phyloP scores from a whole-genome alignment of 2,113 vertebrate species.

The Psephotus haematonotus region DNA sequence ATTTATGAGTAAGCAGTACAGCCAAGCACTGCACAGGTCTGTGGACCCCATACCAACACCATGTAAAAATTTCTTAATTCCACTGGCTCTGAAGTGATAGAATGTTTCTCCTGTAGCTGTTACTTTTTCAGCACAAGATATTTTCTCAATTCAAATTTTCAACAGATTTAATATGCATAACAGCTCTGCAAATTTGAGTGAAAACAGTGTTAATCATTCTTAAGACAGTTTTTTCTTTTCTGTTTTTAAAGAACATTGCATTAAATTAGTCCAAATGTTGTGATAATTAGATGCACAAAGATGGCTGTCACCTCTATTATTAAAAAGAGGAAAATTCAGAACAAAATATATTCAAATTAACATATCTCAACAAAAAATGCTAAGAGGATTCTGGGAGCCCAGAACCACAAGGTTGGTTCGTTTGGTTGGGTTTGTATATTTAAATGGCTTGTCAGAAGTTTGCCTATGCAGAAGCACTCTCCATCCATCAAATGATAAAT shows the following conservation, averaged over 20 bases:
- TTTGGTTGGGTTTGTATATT: not conserved
- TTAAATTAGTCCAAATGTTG: not conserved
- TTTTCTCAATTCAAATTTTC: not conserved
- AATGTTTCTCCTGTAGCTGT: not conserved
- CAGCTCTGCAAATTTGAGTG: not conserved
- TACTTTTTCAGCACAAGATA: not conserved
- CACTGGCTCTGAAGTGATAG: not conserved
- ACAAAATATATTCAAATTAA: not conserved
- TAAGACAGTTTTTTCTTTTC: not conserved
- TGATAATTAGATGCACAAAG: not conserved
- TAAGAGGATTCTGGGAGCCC: not conserved
- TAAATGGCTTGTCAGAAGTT: not conserved
- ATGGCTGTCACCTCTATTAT: not conserved
- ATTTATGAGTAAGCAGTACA: not conserved
- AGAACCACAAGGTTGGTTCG: not conserved
- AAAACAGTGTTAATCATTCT: not conserved
- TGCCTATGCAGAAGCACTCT: not conserved
- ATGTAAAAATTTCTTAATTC: not conserved
- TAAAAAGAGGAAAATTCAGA: not conserved
- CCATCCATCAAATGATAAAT: not conserved
- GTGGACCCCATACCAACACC: not conserved
- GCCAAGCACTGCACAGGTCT: not conserved
- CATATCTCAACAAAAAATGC: not conserved
- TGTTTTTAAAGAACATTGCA: not conserved
- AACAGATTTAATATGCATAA: not conserved